These are phyloP conservation scores for Chaetogeoica ovagalla DNA, from an alignment of 2,888 invertebrate species.

Conservation along the genomic window DNA sequence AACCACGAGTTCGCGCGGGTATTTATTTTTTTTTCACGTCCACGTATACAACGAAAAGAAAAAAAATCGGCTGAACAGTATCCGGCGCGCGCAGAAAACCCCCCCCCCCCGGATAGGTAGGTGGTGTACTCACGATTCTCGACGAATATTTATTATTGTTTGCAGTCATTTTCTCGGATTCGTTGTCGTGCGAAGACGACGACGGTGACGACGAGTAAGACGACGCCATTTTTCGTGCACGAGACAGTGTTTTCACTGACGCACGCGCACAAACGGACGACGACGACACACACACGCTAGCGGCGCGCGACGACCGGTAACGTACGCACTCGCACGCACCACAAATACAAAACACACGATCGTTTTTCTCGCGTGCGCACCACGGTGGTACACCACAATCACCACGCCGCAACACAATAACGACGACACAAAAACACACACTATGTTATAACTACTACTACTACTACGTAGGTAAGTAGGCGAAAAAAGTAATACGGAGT, in stretches of 20 bases:
- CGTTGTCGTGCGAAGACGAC: conserved; percentile 26
- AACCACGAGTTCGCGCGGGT: too few species aligned
- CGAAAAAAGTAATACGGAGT: too few species aligned
- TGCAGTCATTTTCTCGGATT: conserved; percentile 22
- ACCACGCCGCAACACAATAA: too few species aligned
- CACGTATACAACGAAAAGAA: not conserved
- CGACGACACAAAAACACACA: too few species aligned
- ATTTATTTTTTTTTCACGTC: too few species aligned
- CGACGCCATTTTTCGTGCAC: conserved; percentile 39
- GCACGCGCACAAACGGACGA: conserved; percentile 19
- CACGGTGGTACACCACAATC: too few species aligned
- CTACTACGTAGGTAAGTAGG: too few species aligned
- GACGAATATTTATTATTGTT: conserved; percentile 41
- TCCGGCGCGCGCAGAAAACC: not conserved
- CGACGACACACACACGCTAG: too few species aligned
- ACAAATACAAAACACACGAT: not conserved
- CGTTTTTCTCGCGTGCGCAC: not conserved
- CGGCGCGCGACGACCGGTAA: not conserved
- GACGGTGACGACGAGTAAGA: conserved; percentile 32
- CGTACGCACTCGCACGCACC: not conserved
- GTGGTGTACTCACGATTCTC: conserved; percentile 33
- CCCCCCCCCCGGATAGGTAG: too few species aligned
- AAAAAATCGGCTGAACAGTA: not conserved
- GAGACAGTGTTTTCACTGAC: not conserved
- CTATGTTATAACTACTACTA: too few species aligned